phyloP scores from a whole-genome alignment of 2,113 vertebrate species.

The Eubucco bourcierii region DNA sequence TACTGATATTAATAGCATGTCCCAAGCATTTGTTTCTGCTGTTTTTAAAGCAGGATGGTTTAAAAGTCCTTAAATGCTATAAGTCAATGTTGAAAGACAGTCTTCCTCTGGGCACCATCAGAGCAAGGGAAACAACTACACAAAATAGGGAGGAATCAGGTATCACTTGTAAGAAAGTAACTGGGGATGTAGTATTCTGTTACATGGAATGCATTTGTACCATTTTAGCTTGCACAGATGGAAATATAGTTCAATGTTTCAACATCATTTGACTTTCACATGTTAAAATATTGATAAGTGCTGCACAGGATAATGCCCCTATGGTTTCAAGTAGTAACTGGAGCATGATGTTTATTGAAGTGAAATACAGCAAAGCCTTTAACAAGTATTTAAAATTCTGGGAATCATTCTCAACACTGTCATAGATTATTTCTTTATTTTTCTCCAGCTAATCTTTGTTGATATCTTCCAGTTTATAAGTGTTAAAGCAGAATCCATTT shows the following conservation, averaged over 20 bases:
- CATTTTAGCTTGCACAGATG: slow-evolving; percentile 89
- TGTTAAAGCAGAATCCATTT: slow-evolving; percentile 43
- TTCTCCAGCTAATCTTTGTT: slow-evolving; percentile 45
- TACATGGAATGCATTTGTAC: slow-evolving; percentile 80
- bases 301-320: slow-evolving; percentile 79
- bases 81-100: slow-evolving; percentile 73
- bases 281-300: slow-evolving; percentile 91
- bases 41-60: slow-evolving; percentile 56
- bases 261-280: slow-evolving; percentile 92
- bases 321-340: slow-evolving; percentile 78
- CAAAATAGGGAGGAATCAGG: slow-evolving; percentile 73
- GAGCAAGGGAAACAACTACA: slow-evolving; percentile 58
- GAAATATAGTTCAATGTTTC: slow-evolving; percentile 89
- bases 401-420: slow-evolving; percentile 68
- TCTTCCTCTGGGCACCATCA: slow-evolving; percentile 71
- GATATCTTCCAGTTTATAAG: slow-evolving; percentile 27
- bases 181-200: slow-evolving; percentile 84
- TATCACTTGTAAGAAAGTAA: slow-evolving; percentile 85
- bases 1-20: slow-evolving; percentile 33
- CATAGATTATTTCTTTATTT: slow-evolving; percentile 59
- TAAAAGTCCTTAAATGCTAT: slow-evolving; percentile 52
- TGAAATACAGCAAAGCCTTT: slow-evolving; percentile 83
- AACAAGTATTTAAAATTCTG: slow-evolving; percentile 81
- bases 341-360: slow-evolving; percentile 84
- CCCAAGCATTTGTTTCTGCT: slow-evolving; percentile 38